Conservation (phyloP, 92 coral and sea anemone species). For the Hydrozoanthus gracilis region DNA sequence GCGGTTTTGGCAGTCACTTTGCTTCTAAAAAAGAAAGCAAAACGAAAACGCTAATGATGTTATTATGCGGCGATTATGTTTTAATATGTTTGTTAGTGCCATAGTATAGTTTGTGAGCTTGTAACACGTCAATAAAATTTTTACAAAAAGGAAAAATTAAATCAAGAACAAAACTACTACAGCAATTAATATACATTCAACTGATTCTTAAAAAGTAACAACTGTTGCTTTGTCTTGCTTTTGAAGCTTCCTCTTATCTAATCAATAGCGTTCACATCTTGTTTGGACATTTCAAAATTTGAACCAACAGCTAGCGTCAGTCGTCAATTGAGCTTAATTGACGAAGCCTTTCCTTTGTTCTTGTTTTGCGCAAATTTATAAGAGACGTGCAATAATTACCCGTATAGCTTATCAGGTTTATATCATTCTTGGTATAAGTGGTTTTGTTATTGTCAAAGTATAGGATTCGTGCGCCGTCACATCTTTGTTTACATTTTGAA, state of each 20-base stretch:
- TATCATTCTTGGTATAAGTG: no score
- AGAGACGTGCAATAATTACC: no score
- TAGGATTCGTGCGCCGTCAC: no score
- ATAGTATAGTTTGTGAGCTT: background rate
- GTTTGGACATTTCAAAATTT: background rate
- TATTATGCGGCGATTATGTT: background rate
- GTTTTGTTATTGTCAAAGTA: no score
- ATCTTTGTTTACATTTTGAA: no score
- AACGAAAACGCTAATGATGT: background rate
- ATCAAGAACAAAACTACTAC: background rate
- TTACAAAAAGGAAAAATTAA: background rate
- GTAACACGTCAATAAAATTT: no score
- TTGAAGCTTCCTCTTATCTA: background rate
- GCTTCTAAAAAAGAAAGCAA: slow-evolving; percentile 3
- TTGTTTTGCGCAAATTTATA: no score
- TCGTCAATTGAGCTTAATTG: no score
- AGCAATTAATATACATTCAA: background rate
- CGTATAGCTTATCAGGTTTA: no score
- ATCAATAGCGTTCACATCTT: background rate
- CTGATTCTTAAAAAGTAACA: background rate
- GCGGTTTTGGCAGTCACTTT: slow-evolving; percentile 10
- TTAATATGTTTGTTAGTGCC: background rate
- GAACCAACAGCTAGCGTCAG: no score
- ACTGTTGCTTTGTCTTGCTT: background rate
- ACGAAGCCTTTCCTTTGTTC: no score